These are phyloP conservation scores for Acrossocheilus wenchowensis DNA, from an alignment of 2,797 vertebrate genomes.

Conservation along the genomic window DNA sequence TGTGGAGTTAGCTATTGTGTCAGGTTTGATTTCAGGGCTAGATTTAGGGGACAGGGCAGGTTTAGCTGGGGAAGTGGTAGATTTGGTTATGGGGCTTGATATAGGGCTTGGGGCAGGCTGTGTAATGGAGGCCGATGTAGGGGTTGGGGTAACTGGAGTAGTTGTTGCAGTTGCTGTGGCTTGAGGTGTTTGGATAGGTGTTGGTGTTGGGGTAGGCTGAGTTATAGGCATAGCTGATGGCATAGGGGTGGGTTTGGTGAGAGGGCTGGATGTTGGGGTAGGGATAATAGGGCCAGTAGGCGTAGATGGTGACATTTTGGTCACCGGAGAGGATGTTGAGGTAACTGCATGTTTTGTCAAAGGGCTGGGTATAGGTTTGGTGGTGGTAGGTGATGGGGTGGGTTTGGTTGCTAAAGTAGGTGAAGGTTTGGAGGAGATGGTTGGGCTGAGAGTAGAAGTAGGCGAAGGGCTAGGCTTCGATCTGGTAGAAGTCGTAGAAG, in stretches of 20 bases:
- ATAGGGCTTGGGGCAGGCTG: conserved; percentile 55
- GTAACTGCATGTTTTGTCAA: conserved; percentile 56
- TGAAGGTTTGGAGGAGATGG: conserved; percentile 55
- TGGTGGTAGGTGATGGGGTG: conserved; percentile 24
- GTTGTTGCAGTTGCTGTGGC: conserved; percentile 48
- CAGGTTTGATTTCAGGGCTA: conserved; percentile 45
- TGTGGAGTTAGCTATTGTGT: conserved; percentile 20
- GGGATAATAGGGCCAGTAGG: conserved; percentile 5
- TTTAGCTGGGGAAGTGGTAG: conserved; percentile 40
- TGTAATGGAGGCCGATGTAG: conserved; percentile 42
- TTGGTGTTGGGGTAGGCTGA: conserved; percentile 14
- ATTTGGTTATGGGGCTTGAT: conserved; percentile 51
- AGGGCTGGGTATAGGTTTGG: conserved; percentile 41
- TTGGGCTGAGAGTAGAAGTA: conserved; percentile 53
- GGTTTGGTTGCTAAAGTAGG: conserved; percentile 46
- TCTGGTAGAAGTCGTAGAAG: conserved; percentile 58
- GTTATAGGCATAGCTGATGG: conserved; percentile 48
- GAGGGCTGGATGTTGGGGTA: conserved; percentile 10
- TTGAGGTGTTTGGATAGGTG: conserved; percentile 29
- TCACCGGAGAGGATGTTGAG: conserved; percentile 32
- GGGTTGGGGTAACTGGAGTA: conserved; percentile 57
- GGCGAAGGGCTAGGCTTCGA: conserved; percentile 65
- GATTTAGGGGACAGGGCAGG: conserved; percentile 44
- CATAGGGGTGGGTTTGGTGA: conserved; percentile 48
- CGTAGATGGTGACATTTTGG: conserved; percentile 52